Base-by-base conservation (phyloP, 1,140 invertebrate genomes). In the Pseudomyrmex pallidus region DNA sequence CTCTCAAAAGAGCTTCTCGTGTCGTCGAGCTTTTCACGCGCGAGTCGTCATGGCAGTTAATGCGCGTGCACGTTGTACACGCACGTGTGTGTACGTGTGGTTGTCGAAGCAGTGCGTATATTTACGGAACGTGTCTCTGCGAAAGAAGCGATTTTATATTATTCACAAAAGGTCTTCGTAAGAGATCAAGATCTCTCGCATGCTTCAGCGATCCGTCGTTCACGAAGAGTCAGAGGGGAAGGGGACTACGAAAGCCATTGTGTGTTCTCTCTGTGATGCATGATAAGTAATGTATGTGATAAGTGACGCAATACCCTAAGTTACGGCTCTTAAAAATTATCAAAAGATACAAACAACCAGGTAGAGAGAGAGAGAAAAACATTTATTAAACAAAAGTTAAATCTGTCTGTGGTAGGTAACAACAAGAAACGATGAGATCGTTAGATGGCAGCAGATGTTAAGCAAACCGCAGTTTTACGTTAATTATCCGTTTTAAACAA, bases 141-240 rank as follows among this genome's bases (percentile, higher is more conserved):
- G 86, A 85, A 85, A 84, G 83, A 82, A 84, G 62, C 59, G 83
- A 78, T 85, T 88, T 87, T 85, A 35, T 35, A 88, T 88, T 88
- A 88, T 88, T 88, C 86, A 85, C 87, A 77, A 88, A 88, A 35
- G 35, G 87, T 56, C 35, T 46, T 77, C 66, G 63, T 48, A 9
- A 70, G 15, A 63, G 25, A 70, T 70, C 52, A 50, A 64, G 62
- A 64, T 77, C 15, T 20, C n/a, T 44, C 15, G 8, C 13, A 64
- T 44, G 20, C 62, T 22, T 61, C 57, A 63, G 44, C 22, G 73
- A 74, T 63, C 73, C 20, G 15, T 50, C 25, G 15, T 74, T 63
- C 2, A n/a, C 20, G 15, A 62, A 54, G 9, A 52, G 35, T 35
- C 35, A 5, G 20, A 82, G n/a, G 2, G 25, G 10, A 2, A 10